Evolutionary conservation across 2,888 invertebrate genomes (phyloP).

Genomic region (Orchesella flavescens): DNA sequence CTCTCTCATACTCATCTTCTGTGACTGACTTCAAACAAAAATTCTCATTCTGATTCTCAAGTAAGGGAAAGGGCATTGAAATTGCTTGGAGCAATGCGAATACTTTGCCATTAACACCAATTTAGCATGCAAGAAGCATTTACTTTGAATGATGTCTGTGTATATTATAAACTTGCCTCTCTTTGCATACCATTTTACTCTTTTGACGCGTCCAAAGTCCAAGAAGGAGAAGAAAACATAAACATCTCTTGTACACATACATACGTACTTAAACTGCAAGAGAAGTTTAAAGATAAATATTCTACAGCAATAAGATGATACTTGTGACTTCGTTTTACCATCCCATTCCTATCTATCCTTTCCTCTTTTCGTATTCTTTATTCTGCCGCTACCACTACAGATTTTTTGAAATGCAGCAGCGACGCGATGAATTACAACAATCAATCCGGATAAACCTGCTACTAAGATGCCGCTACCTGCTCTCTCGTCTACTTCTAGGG

Average conservation of each 20-base stretch:
- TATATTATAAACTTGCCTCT: constrained; percentile 17
- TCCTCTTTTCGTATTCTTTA: not conserved
- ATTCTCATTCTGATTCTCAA: not conserved
- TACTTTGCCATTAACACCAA: constrained; percentile 36
- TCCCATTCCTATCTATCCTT: not conserved
- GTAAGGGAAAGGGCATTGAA: constrained; percentile 40
- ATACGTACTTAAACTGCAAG: not conserved
- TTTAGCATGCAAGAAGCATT: constrained; percentile 47
- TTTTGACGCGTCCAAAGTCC: constrained; percentile 30
- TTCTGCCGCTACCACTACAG: not conserved
- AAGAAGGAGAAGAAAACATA: not conserved
- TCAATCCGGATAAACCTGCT: constrained; percentile 43
- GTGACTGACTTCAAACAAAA: too few relatives aligned
- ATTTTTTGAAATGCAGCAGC: not conserved
- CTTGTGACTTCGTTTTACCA: too few relatives aligned
- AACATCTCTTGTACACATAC: not conserved
- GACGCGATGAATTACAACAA: constrained; percentile 25
- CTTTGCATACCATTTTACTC: constrained; percentile 36
- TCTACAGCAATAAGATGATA: too few relatives aligned
- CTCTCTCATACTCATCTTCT: too few relatives aligned
- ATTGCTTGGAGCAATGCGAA: constrained; percentile 35
- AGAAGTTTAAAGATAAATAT: not conserved
- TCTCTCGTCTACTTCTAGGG: constrained; percentile 9
- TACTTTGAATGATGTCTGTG: constrained; percentile 16
- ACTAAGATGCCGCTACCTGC: not conserved